Percentiles rank a stretch among this genome's conserved stretches.
Evolutionary conservation across 2,797 vertebrate species (phyloP).

Genomic region (Netta rufina): DNA sequence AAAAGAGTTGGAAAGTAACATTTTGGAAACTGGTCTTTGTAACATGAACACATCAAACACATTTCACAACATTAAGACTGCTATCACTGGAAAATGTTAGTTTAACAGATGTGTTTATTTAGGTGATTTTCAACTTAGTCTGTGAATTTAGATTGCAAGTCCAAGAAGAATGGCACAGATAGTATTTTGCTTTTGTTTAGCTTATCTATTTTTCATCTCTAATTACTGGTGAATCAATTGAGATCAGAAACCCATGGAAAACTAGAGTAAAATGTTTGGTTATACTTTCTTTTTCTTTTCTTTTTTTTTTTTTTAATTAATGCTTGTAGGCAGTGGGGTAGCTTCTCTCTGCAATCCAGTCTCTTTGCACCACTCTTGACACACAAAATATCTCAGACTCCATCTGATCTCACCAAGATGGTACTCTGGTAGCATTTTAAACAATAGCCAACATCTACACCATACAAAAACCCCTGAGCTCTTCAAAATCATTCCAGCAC

Average conservation of each 20-base stretch:
- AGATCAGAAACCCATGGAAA: background rate
- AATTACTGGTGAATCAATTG: slow-evolving; percentile 1
- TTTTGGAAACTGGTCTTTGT: slow-evolving; percentile 61
- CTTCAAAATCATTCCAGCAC: background rate
- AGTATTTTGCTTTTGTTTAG: slow-evolving; percentile 38
- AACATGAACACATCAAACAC: slow-evolving; percentile 55
- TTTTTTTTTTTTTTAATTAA: background rate
- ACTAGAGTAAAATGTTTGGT: background rate
- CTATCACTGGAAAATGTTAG: slow-evolving; percentile 56
- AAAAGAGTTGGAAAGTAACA: slow-evolving; percentile 16
- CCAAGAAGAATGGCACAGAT: background rate
- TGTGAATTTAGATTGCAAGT: slow-evolving; percentile 13
- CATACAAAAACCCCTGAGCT: background rate
- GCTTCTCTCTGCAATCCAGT: background rate
- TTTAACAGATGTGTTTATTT: slow-evolving; percentile 67
- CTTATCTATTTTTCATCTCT: background rate
- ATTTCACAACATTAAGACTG: slow-evolving; percentile 53
- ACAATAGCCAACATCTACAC: rapidly evolving
- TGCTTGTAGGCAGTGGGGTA: background rate
- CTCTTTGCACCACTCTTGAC: background rate
- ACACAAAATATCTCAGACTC: background rate
- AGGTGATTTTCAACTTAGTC: slow-evolving; percentile 29
- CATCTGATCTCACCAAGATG: background rate
- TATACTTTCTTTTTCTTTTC: background rate
- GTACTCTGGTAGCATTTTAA: background rate